phyloP scores from a whole-genome alignment of 2,888 invertebrate species.

The Epinotia nisella region DNA sequence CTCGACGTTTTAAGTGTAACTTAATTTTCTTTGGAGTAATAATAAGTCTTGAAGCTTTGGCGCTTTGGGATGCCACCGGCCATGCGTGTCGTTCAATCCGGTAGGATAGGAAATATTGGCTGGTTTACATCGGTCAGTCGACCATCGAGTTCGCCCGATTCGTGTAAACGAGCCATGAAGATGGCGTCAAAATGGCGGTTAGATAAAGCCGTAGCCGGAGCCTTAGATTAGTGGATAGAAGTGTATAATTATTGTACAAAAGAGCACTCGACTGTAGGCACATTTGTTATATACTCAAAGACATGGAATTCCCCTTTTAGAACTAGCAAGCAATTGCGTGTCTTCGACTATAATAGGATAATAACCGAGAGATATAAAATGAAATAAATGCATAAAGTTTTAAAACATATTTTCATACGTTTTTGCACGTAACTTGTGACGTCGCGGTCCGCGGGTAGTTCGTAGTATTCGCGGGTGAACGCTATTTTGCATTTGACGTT shows the following conservation, averaged over 20 bases:
- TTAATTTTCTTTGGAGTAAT: slow-evolving; percentile 65
- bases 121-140: neutral
- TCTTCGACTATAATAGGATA: slow-evolving; percentile 58
- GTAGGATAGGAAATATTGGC: neutral
- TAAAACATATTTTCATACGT: slow-evolving; percentile 83
- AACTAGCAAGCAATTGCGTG: slow-evolving; percentile 29
- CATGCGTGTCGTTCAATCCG: slow-evolving; percentile 13
- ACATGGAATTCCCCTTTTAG: slow-evolving; percentile 42
- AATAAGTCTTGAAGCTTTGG: slow-evolving; percentile 54
- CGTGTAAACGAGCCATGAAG: slow-evolving; percentile 30
- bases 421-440: slow-evolving; percentile 80
- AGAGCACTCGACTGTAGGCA: slow-evolving; percentile 79
- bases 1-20: slow-evolving; percentile 73
- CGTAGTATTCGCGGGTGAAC: slow-evolving; percentile 64
- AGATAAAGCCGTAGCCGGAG: slow-evolving; percentile 52
- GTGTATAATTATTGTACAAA: slow-evolving; percentile 80
- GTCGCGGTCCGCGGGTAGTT: slow-evolving; percentile 66
- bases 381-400: slow-evolving; percentile 77
- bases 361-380: slow-evolving; percentile 76
- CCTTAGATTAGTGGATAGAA: slow-evolving; percentile 72
- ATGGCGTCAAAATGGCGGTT: slow-evolving; percentile 34
- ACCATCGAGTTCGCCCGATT: neutral
- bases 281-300: slow-evolving; percentile 68
- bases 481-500: slow-evolving; percentile 50
- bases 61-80: slow-evolving; percentile 9